Evolutionary conservation across 2,113 vertebrate genomes (phyloP).

Genomic region (Larimichthys polyactis): DNA sequence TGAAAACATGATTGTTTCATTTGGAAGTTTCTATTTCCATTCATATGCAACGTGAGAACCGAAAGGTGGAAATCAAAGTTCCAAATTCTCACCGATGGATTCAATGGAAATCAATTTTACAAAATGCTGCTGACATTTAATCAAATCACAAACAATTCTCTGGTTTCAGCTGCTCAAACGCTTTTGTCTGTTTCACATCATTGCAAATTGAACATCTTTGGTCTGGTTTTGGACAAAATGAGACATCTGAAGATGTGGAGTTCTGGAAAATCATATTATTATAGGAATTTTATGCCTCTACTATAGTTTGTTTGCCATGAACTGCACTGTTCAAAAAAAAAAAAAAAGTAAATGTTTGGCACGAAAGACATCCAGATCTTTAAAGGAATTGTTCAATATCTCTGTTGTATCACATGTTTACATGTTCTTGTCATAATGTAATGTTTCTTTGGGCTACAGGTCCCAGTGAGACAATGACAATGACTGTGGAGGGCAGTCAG

Average conservation of each 20-base stretch:
- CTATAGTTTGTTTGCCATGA: not conserved
- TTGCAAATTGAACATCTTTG: not conserved
- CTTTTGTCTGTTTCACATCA: not conserved
- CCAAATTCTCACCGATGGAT: not conserved
- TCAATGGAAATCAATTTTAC: not conserved
- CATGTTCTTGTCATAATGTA: not conserved
- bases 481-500: not conserved
- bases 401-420: not conserved
- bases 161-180: not conserved
- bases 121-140: not conserved
- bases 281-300: too few relatives aligned
- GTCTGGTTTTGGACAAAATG: not conserved
- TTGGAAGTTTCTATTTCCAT: not conserved
- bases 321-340: too few relatives aligned
- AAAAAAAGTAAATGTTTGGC: not conserved
- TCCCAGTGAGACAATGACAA: not conserved
- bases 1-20: not conserved
- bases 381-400: not conserved
- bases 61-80: not conserved
- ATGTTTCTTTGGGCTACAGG: slow-evolving; percentile 1
- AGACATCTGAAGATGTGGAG: not conserved
- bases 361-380: not conserved
- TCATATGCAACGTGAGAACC: not conserved
- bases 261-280: not conserved
- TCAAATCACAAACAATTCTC: not conserved